phyloP scores from a whole-genome alignment of 2,888 invertebrate species.

The Chloroclysta siterata region DNA sequence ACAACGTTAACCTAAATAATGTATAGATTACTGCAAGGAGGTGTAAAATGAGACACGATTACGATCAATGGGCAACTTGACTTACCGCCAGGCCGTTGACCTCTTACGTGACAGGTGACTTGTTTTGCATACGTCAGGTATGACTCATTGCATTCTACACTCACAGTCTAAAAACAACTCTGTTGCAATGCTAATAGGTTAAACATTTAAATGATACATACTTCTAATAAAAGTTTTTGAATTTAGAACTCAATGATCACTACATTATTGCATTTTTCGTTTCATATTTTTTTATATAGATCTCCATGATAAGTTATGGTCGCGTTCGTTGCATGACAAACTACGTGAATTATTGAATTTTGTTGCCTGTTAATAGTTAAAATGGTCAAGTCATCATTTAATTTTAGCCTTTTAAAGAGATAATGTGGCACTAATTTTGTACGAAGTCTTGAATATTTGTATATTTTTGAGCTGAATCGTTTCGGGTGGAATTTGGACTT shows the following conservation, averaged over 20 bases:
- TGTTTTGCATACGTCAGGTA: constrained; percentile 39
- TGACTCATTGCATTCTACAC: constrained; percentile 36
- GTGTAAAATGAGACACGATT: constrained; percentile 22
- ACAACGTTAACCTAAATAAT: constrained; percentile 3
- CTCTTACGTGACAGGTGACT: constrained; percentile 37
- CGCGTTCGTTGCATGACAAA: constrained; percentile 19
- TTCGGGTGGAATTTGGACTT: too few relatives aligned
- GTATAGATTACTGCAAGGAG: constrained; percentile 9
- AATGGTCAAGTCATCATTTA: too few relatives aligned
- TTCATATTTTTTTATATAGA: not conserved
- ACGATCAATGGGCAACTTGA: constrained; percentile 33
- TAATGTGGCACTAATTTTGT: too few relatives aligned
- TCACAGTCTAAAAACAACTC: not conserved
- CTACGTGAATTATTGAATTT: not conserved
- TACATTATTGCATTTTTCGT: not conserved
- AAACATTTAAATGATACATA: not conserved
- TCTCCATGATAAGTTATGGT: not conserved
- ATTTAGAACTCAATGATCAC: not conserved
- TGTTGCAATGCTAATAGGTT: not conserved
- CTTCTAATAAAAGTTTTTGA: not conserved
- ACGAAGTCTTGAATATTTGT: too few relatives aligned
- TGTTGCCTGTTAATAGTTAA: too few relatives aligned
- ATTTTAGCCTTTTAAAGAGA: too few relatives aligned
- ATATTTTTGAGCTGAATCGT: too few relatives aligned
- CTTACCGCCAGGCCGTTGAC: constrained; percentile 33